Evolutionary conservation across 1,140 invertebrate species (phyloP).

Genomic region (Luehdorfia chinensis): DNA sequence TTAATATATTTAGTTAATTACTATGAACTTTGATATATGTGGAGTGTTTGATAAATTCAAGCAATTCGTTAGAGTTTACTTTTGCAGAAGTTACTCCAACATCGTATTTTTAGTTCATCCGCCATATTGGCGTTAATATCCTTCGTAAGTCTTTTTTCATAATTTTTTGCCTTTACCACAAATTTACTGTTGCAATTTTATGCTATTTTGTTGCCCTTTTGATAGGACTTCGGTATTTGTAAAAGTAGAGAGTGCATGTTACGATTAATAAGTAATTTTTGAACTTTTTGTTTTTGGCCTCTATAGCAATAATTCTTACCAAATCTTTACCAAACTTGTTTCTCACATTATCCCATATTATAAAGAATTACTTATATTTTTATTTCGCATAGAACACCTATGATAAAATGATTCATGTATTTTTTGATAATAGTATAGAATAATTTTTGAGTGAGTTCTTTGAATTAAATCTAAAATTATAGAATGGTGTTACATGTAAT

Average conservation of each 20-base stretch:
- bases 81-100: conserved; percentile 65
- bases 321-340: conserved; percentile 26
- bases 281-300: conserved; percentile 60
- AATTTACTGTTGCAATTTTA: conserved; percentile 49
- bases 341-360: conserved; percentile 18
- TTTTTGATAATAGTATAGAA: background rate
- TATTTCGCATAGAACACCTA: conserved; percentile 15
- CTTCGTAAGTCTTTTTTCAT: conserved; percentile 75
- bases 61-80: conserved; percentile 67
- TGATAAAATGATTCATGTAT: conserved; percentile 8
- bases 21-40: conserved; percentile 60
- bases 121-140: conserved; percentile 76
- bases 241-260: conserved; percentile 57
- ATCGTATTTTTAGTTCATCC: conserved; percentile 77
- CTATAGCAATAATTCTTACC: conserved; percentile 48
- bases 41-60: conserved; percentile 59
- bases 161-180: conserved; percentile 64
- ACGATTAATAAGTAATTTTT: conserved; percentile 45
- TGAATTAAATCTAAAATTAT: conserved; percentile 9
- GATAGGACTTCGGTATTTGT: conserved; percentile 40
- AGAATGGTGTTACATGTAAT: background rate
- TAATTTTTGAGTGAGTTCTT: conserved; percentile 5
- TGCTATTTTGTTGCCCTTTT: conserved; percentile 50
- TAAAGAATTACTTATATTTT: conserved; percentile 18
- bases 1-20: conserved; percentile 51